Evolutionary conservation across 1,140 invertebrate genomes (phyloP), one percentile per base, ranked within the genome.

Genomic region (Drosophila virilis): DNA sequence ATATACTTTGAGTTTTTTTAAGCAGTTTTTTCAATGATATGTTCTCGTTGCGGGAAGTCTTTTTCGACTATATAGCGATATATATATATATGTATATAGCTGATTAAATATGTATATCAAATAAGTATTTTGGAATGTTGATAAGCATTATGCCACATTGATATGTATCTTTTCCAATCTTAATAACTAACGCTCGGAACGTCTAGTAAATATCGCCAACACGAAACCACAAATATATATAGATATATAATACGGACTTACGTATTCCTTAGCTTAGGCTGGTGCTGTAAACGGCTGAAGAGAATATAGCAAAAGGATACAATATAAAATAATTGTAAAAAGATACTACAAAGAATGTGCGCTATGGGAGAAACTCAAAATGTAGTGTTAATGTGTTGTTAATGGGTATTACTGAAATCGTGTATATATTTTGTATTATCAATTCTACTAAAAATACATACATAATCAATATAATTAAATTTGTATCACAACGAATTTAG

Each of bases 21-120:
- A 22, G 81, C 85, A 78, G 76, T 80, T 86, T 84, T 69, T 80
- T 90, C 70, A 80, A 69, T 91, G 90, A 91, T 91, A 91, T 91
- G 90, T 91, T 84, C 68, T 81, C 80, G 90, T 91, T 91, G 85
- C 90, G 74, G 90, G 52, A 83, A 91, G 90, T 91, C 90, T 91
- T 75, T 57, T 62, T 37, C 15, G 78, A 83, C 79, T 33, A 52
- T 74, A 72, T 74, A 85, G 68, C 60, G 40, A 35, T 33, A 32
- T 35, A 70, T 70, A 55, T 68, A 61, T 64, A 43, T 46, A 74
- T 66, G 59, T 37, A 51, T 42, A 17, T 51, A 64, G 50, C 37
- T 51, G 45, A 50, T 40, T 52, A 37, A 43, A 65, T 69, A 64
- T 75, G 35, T 86, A 75, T 81, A 69, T 75, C 59, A 78, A 73